These are phyloP conservation scores for Mixornis gularis DNA, from an alignment of 2,113 vertebrate genomes.

Conservation along the genomic window DNA sequence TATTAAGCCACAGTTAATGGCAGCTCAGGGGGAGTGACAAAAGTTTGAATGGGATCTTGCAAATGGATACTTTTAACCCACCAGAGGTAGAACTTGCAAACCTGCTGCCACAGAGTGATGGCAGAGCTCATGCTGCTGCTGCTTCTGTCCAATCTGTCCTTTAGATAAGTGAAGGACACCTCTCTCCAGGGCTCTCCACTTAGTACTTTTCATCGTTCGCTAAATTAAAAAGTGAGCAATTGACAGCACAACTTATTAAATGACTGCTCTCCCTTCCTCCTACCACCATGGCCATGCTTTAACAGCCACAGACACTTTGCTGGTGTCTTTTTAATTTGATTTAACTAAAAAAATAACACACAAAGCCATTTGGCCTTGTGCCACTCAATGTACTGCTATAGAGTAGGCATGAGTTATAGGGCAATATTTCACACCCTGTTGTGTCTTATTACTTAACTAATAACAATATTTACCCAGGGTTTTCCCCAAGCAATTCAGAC, in stretches of 20 bases:
- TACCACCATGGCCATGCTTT: slow-evolving; percentile 11
- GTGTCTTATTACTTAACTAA: slow-evolving; percentile 72
- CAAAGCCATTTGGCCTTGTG: slow-evolving; percentile 65
- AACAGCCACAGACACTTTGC: slow-evolving; percentile 36
- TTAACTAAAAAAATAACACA: slow-evolving; percentile 61
- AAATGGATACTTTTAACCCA: slow-evolving; percentile 6
- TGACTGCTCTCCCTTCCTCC: not conserved
- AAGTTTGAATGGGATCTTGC: slow-evolving; percentile 13
- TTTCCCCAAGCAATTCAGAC: slow-evolving; percentile 58
- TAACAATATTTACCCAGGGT: slow-evolving; percentile 71
- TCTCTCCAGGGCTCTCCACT: slow-evolving; percentile 13
- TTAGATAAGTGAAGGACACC: slow-evolving; percentile 42
- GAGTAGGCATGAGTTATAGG: slow-evolving; percentile 57
- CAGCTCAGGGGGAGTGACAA: not conserved
- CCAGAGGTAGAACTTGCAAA: not conserved
- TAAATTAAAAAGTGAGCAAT: slow-evolving; percentile 49
- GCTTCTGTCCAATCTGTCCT: slow-evolving; percentile 45
- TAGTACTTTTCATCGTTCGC: slow-evolving; percentile 32
- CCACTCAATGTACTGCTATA: slow-evolving; percentile 29
- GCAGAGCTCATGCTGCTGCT: not conserved
- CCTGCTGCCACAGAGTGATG: not conserved
- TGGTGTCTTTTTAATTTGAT: slow-evolving; percentile 68
- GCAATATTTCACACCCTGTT: slow-evolving; percentile 67
- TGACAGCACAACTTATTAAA: slow-evolving; percentile 42
- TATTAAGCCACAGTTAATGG: not conserved